Evolutionary conservation across 2,797 vertebrate genomes (phyloP).

Genomic region (Lithobates pipiens): DNA sequence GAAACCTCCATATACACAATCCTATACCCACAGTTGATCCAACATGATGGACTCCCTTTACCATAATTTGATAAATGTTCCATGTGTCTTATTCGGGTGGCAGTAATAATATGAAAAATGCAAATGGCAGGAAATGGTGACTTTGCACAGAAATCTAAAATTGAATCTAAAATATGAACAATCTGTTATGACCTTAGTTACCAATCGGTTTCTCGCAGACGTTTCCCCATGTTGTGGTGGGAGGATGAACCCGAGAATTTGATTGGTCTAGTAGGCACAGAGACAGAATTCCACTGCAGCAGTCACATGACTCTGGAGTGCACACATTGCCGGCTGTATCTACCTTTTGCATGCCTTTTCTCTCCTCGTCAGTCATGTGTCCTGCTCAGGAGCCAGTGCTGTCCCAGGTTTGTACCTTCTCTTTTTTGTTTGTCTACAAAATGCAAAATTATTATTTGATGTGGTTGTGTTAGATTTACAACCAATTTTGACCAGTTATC

Average conservation of each 20-base stretch:
- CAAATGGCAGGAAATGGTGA: background rate
- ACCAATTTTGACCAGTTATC: too few species aligned
- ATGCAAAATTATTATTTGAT: background rate
- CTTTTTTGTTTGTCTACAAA: background rate
- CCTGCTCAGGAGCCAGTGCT: constrained; percentile 77
- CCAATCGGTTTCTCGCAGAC: background rate
- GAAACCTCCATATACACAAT: too few species aligned
- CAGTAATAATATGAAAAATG: too few species aligned
- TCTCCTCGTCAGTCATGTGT: constrained; percentile 82
- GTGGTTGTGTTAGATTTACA: background rate
- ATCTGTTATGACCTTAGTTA: background rate
- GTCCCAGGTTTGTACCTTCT: constrained; percentile 80
- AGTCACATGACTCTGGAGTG: constrained; percentile 36
- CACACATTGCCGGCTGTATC: constrained; percentile 68
- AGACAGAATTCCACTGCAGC: background rate
- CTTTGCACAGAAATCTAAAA: background rate
- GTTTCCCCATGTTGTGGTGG: background rate
- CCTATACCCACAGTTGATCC: too few species aligned
- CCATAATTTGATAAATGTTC: too few species aligned
- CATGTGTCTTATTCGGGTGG: background rate
- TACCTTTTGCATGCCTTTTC: constrained; percentile 69
- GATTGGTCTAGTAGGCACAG: background rate
- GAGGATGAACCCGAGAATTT: too few species aligned
- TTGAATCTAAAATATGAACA: background rate
- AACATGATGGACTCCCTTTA: too few species aligned